Percentiles rank a stretch among this genome's conserved stretches.
Conservation (phyloP, 2,797 vertebrate species). For the Acrocephalus scirpaceus region DNA sequence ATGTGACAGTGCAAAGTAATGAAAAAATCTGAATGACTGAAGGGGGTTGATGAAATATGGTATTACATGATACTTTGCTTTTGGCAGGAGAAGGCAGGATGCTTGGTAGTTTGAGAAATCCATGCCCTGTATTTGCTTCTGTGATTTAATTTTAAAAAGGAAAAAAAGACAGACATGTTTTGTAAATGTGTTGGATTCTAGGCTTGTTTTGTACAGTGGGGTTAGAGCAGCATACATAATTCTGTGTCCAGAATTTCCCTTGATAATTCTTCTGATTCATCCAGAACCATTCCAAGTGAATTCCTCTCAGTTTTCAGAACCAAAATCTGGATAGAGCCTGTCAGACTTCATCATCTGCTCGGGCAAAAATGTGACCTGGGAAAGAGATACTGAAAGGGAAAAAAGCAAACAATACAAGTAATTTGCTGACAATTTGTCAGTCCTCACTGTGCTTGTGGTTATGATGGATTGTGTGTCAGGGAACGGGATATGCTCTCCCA, state of each 20-base stretch:
- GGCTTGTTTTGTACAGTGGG: not conserved
- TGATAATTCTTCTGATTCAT: not conserved
- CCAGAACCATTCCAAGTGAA: not conserved
- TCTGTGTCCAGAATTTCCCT: not conserved
- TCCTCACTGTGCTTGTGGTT: not conserved
- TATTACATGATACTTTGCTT: not conserved
- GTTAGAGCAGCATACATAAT: not conserved
- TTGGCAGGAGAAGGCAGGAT: not conserved
- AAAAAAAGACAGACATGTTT: not conserved
- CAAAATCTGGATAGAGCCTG: not conserved
- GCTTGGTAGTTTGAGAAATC: not conserved
- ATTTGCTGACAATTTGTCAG: not conserved
- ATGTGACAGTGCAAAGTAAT: not conserved
- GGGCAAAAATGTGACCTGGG: not conserved
- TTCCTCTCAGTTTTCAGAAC: not conserved
- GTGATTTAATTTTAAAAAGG: not conserved
- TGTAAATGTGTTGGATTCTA: not conserved
- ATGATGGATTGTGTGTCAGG: not conserved
- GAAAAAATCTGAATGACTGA: not conserved
- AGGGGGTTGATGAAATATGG: not conserved
- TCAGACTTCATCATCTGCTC: not conserved
- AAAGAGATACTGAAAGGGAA: not conserved
- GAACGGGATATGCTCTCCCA: not conserved
- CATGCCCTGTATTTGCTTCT: not conserved
- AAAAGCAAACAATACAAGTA: not conserved